Base-by-base conservation (phyloP, 2,113 vertebrate species). In the Dasypus novemcinctus region DNA sequence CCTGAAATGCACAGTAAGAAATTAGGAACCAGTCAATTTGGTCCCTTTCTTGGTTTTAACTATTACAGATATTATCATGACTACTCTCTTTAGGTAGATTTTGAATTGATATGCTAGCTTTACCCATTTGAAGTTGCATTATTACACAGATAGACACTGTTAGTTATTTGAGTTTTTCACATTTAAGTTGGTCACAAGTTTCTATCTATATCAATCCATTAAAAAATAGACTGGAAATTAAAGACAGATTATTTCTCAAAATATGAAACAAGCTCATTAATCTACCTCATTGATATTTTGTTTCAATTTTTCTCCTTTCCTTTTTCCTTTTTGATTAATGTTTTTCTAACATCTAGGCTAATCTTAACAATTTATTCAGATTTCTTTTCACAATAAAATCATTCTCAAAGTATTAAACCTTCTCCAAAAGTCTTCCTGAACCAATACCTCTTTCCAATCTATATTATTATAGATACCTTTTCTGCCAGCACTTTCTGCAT, bases 1-100 rank as follows among this genome's bases (percentile, higher is more conserved):
- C 4, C n/a, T 89, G 66, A 96, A 96, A 23, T 66, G 41, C 20
- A 90, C 2, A 74, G 69, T 93, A 33, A 92, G n/a, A 64, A 75
- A 61, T 46, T 29, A 90, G 66, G 20, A 72, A 46, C 17, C 23
- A 21, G 92, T 96, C 81, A 95, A 11, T 27, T 86, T 86, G 75
- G 4, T 17, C 43, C 20, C 29, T 90, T 95, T 93, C 43, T 72
- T 85, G 49, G 74, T 90, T 75, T 75, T 46, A 92, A 94, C 80
- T 90, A 1, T 17, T 79, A 59, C 14, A 41, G 7, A 38, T 46
- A 88, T 72, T 23, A 90, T 83, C 29, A 93, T 93, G 61, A 68
- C 75, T 69, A 36, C 43, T 71, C 1, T 95, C 52, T 80, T 94
- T 94, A 69, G 64, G 3, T 38, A 97, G 23, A 72, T 75, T 81